A percentile compares a stretch with the other conserved stretches of the same genome.
Evolutionary conservation across 2,888 invertebrate species (phyloP).

Genomic region (Volucella inanis): DNA sequence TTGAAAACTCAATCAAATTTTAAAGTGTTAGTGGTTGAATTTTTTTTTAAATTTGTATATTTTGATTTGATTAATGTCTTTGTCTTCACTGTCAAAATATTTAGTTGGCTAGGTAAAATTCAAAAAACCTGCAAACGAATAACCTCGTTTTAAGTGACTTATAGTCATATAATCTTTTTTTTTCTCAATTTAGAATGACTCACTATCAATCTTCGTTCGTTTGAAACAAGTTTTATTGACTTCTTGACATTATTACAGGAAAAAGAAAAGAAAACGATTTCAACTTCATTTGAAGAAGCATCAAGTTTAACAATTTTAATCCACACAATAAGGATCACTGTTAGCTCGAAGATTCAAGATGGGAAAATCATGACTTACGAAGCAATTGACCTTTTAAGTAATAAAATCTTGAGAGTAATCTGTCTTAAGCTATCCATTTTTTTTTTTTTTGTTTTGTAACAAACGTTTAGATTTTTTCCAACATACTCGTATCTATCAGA

Average conservation of each 20-base stretch:
- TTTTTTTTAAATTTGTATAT: too few species aligned
- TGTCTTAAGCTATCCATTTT: not conserved
- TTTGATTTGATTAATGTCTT: too few species aligned
- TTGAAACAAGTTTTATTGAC: not conserved
- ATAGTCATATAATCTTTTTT: too few species aligned
- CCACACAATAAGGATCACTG: conserved; percentile 13
- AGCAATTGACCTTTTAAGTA: conserved; percentile 33
- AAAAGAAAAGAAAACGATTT: not conserved
- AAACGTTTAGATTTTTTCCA: too few species aligned
- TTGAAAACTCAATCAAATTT: too few species aligned
- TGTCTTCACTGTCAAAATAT: too few species aligned
- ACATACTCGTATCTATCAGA: too few species aligned
- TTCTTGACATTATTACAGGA: not conserved
- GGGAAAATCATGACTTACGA: conserved; percentile 37
- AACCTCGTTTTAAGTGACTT: too few species aligned
- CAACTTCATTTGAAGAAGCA: not conserved
- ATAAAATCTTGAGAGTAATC: conserved; percentile 5
- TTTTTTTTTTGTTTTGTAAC: conserved; percentile 2
- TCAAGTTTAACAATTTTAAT: conserved; percentile 8
- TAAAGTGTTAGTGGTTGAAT: too few species aligned
- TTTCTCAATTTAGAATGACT: not conserved
- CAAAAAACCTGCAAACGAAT: too few species aligned
- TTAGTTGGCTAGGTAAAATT: too few species aligned
- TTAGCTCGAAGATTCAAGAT: conserved; percentile 1
- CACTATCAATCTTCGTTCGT: not conserved